Evolutionary conservation across 2,888 invertebrate genomes (phyloP).

Genomic region (Polietes domitor): DNA sequence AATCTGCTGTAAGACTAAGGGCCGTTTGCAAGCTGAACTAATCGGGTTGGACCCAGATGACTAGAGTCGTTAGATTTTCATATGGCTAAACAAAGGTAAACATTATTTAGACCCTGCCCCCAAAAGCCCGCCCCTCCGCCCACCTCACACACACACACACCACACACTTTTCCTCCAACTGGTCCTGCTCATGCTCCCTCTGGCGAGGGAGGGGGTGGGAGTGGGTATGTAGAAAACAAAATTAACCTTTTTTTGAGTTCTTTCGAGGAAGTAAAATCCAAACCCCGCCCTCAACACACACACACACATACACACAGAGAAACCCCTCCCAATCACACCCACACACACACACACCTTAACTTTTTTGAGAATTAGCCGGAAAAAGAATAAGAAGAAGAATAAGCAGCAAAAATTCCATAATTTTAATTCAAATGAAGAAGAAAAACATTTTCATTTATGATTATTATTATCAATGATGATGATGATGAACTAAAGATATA

Average conservation of each 20-base stretch:
- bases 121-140: neutral
- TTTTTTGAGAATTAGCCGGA: conserved; percentile 19
- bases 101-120: neutral
- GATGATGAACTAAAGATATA: conserved; percentile 48
- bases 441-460: conserved; percentile 9
- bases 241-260: neutral
- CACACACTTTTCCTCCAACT: conserved; percentile 9
- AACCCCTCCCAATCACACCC: neutral
- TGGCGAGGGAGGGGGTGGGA: no score
- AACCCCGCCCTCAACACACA: neutral
- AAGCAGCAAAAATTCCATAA: conserved; percentile 44
- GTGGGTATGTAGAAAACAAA: no score
- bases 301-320: conserved; percentile 13
- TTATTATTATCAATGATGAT: conserved; percentile 16
- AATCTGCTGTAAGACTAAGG: conserved; percentile 92
- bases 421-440: conserved; percentile 37
- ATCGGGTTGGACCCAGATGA: conserved; percentile 93
- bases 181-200: neutral
- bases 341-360: conserved; percentile 8
- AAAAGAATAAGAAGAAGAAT: neutral
- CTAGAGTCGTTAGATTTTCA: conserved; percentile 83
- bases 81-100: conserved; percentile 59
- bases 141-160: conserved; percentile 16
- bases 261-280: neutral
- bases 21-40: conserved; percentile 91